A percentile compares a stretch with the other conserved stretches of the same genome.
phyloP scores from a whole-genome alignment of 1,140 invertebrate genomes.

The Rhyzopertha dominica region DNA sequence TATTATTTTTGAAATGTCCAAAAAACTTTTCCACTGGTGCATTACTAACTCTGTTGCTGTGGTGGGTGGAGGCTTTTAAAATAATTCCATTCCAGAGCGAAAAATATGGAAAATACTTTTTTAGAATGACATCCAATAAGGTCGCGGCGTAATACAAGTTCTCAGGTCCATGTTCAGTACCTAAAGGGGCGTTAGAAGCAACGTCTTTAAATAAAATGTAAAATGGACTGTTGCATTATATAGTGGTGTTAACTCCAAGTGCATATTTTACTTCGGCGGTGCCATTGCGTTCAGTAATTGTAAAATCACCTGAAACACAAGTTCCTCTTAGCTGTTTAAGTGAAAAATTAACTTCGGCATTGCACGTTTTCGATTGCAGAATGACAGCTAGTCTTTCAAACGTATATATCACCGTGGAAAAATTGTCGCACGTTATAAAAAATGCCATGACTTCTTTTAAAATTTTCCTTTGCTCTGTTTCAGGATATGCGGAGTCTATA shows the following conservation, averaged over 20 bases:
- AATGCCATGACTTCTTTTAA: conserved; percentile 10
- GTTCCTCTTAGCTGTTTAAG: conserved; percentile 3
- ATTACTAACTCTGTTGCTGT: neutral
- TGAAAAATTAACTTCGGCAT: neutral
- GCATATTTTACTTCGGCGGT: too few species aligned
- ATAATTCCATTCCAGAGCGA: conserved; percentile 7
- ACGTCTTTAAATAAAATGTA: too few species aligned
- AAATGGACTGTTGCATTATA: too few species aligned
- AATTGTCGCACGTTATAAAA: neutral
- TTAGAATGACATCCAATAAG: conserved; percentile 4
- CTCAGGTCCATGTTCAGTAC: too few species aligned
- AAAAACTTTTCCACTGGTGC: conserved; percentile 12
- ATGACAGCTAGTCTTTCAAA: neutral
- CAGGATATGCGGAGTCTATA: neutral
- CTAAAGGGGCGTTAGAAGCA: too few species aligned
- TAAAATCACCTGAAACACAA: neutral
- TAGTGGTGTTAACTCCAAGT: too few species aligned
- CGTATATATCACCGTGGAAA: neutral
- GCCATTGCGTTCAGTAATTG: too few species aligned
- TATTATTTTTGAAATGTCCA: conserved; percentile 8
- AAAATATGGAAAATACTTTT: conserved; percentile 14
- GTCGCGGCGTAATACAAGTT: neutral
- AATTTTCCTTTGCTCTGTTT: neutral
- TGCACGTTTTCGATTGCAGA: neutral
- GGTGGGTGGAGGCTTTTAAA: too few species aligned